phyloP scores from a whole-genome alignment of 2,888 invertebrate species.

The Trilocha varians region DNA sequence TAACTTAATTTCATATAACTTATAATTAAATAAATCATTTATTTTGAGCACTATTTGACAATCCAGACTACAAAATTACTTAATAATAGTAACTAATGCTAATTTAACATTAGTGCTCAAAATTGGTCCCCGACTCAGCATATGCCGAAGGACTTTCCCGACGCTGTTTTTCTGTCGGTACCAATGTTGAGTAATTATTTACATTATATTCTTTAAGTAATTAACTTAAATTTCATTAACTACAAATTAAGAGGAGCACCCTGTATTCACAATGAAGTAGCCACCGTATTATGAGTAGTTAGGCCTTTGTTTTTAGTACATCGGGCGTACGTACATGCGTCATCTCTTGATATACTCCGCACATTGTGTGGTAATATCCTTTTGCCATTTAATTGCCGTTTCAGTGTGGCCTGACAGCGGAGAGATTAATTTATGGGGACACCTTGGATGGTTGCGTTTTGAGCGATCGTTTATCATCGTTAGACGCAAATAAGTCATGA shows the following conservation, averaged over 20 bases:
- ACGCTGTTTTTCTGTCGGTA: no score
- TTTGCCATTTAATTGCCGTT: constrained; percentile 62
- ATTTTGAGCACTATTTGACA: no score
- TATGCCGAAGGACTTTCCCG: no score
- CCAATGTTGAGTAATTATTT: no score
- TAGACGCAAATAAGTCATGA: constrained; percentile 41
- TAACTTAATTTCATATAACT: no score
- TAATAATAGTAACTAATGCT: no score
- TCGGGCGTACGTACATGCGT: constrained; percentile 33
- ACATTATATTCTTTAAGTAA: no score
- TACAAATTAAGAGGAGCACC: constrained; percentile 17
- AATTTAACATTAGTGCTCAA: no score
- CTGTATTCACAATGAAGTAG: constrained; percentile 27
- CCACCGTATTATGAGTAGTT: constrained; percentile 49
- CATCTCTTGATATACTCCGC: constrained; percentile 64
- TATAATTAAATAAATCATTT: no score
- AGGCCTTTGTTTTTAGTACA: constrained; percentile 32
- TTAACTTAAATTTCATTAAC: no score
- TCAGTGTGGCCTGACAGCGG: constrained; percentile 55
- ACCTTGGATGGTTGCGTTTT: constrained; percentile 53
- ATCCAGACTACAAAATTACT: no score
- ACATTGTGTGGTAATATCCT: constrained; percentile 69
- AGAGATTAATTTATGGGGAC: constrained; percentile 65
- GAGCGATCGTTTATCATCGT: constrained; percentile 58
- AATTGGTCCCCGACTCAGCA: no score